Evolutionary conservation across 2,888 invertebrate genomes (phyloP).

Genomic region (Apamea anceps): DNA sequence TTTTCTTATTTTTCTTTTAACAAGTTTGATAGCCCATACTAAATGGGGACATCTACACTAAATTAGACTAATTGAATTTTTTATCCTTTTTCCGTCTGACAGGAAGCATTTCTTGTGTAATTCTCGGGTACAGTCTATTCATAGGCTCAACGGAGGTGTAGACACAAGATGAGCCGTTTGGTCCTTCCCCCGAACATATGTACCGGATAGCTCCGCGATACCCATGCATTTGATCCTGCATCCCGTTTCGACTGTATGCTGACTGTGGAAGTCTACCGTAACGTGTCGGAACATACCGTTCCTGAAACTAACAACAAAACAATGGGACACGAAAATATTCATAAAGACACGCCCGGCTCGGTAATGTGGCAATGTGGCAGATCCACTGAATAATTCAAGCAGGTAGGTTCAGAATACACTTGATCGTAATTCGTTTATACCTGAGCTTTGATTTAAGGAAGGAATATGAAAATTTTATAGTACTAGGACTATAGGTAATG

Average conservation of each 20-base stretch:
- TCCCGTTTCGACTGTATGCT: constrained; percentile 84
- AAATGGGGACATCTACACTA: constrained; percentile 18
- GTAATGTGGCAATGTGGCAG: constrained; percentile 38
- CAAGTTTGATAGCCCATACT: not conserved
- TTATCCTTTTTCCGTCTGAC: constrained; percentile 79
- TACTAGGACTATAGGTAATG: not conserved
- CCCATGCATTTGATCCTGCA: constrained; percentile 86
- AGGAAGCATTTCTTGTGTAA: constrained; percentile 81
- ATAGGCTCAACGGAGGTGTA: constrained; percentile 81
- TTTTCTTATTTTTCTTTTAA: constrained; percentile 45
- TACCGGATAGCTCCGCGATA: constrained; percentile 84
- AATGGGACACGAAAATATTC: constrained; percentile 64
- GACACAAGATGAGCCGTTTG: constrained; percentile 70
- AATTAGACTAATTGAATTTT: constrained; percentile 68
- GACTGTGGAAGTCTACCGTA: constrained; percentile 84
- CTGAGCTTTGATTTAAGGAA: constrained; percentile 8
- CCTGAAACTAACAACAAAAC: constrained; percentile 87
- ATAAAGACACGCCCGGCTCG: constrained; percentile 33
- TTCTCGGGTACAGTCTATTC: constrained; percentile 74
- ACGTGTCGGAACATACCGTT: constrained; percentile 86
- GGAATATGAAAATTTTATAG: not conserved
- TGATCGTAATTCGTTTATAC: constrained; percentile 13
- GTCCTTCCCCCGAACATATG: constrained; percentile 75
- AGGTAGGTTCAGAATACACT: constrained; percentile 18
- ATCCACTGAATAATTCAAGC: constrained; percentile 47